Evolutionary conservation across 2,113 vertebrate genomes (phyloP).

Genomic region (Rhineura floridana): DNA sequence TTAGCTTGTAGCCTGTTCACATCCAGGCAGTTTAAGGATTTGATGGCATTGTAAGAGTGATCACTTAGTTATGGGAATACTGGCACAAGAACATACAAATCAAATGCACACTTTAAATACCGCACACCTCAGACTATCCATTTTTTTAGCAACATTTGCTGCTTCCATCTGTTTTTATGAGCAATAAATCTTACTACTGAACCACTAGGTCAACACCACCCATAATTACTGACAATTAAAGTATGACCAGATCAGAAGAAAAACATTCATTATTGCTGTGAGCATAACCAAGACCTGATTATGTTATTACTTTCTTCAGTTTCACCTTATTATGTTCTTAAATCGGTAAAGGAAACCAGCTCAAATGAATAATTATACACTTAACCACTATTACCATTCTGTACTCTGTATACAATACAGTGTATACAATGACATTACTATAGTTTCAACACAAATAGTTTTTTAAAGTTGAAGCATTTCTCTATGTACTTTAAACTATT

Average conservation of each 20-base stretch:
- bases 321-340: neutral
- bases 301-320: neutral
- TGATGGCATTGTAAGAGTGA: neutral
- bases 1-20: neutral
- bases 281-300: neutral
- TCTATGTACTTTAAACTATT: neutral
- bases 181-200: neutral
- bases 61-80: neutral
- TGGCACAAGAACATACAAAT: neutral
- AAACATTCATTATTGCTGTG: neutral
- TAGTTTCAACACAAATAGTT: neutral
- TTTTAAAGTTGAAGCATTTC: neutral
- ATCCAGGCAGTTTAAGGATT: neutral
- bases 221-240: neutral
- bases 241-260: neutral
- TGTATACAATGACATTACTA: neutral
- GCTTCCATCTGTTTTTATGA: slow-evolving; percentile 6
- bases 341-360: neutral
- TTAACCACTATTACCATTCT: neutral
- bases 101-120: neutral
- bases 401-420: neutral
- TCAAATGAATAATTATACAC: neutral
- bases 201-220: neutral
- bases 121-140: too few relatives aligned
- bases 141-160: neutral